phyloP scores from a whole-genome alignment of 2,888 invertebrate species.

The Noctua janthe region DNA sequence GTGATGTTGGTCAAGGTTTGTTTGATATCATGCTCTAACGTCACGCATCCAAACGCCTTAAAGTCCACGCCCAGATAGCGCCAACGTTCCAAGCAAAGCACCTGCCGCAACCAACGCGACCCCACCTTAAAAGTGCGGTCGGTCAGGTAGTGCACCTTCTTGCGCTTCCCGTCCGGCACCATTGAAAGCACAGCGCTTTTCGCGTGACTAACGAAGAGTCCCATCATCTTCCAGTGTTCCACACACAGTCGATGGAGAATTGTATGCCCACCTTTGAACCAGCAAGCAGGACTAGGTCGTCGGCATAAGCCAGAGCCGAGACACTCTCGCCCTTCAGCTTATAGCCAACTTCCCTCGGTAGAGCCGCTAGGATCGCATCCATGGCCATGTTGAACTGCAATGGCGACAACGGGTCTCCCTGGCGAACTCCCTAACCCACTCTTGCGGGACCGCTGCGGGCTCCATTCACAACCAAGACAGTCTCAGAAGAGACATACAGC shows the following conservation, averaged over 20 bases:
- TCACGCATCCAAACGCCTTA: conserved; percentile 68
- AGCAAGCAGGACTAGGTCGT: conserved; percentile 74
- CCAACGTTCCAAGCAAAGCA: conserved; percentile 38
- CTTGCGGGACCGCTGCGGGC: conserved; percentile 59
- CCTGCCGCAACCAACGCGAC: conserved; percentile 59
- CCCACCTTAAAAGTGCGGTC: conserved; percentile 58
- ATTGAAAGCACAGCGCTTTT: conserved; percentile 68
- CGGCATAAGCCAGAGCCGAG: conserved; percentile 76
- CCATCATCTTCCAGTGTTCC: conserved; percentile 33
- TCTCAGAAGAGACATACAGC: conserved; percentile 61
- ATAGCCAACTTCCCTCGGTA: conserved; percentile 58
- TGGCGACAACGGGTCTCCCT: conserved; percentile 78
- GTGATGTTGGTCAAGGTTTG: not conserved
- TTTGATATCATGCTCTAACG: conserved; percentile 6
- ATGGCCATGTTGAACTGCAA: conserved; percentile 75
- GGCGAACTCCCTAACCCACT: conserved; percentile 76
- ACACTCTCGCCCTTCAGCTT: conserved; percentile 56
- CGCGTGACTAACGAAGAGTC: conserved; percentile 39
- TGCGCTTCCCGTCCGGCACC: conserved; percentile 61
- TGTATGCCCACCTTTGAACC: conserved; percentile 71
- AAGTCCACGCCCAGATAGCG: conserved; percentile 71
- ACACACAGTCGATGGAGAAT: conserved; percentile 67
- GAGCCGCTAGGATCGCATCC: conserved; percentile 58
- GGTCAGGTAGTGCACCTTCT: conserved; percentile 58
- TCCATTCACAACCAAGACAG: conserved; percentile 51